phyloP scores from a whole-genome alignment of 2,888 invertebrate genomes.

The Eustalomyia histrio region DNA sequence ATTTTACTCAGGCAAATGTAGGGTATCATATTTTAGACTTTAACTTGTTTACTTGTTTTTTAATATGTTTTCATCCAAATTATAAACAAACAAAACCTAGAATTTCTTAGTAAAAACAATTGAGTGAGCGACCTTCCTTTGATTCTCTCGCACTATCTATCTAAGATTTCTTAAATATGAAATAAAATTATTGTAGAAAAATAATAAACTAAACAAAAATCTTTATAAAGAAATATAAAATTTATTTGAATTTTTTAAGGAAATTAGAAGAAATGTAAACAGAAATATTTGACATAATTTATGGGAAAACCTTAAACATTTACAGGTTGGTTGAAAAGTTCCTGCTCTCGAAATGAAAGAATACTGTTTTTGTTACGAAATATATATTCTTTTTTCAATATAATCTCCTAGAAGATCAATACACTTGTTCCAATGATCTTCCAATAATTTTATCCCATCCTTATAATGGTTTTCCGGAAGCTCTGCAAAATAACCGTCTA shows the following conservation, averaged over 20 bases:
- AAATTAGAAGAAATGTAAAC: not conserved
- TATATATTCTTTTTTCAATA: too few relatives aligned
- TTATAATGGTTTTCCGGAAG: too few relatives aligned
- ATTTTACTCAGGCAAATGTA: too few relatives aligned
- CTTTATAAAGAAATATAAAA: conserved; percentile 33
- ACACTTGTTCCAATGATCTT: too few relatives aligned
- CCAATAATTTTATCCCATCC: too few relatives aligned
- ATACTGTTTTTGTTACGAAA: too few relatives aligned
- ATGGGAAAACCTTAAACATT: too few relatives aligned
- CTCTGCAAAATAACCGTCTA: too few relatives aligned
- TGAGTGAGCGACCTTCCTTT: conserved; percentile 46
- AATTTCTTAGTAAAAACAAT: conserved; percentile 28
- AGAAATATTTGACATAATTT: not conserved
- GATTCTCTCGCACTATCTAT: conserved; percentile 1
- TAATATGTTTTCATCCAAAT: conserved; percentile 1
- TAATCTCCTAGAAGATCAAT: too few relatives aligned
- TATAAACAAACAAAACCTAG: conserved; percentile 12
- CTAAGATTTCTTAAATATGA: not conserved
- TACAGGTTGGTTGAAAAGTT: too few relatives aligned
- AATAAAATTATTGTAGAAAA: conserved; percentile 5
- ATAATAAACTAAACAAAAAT: conserved; percentile 5
- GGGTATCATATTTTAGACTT: not conserved
- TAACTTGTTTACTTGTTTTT: not conserved
- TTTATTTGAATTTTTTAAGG: not conserved
- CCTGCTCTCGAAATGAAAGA: too few relatives aligned